Percentiles rank a stretch among this genome's conserved stretches.
Conservation (phyloP, 2,888 invertebrate species). For the Dascillus cervinus region DNA sequence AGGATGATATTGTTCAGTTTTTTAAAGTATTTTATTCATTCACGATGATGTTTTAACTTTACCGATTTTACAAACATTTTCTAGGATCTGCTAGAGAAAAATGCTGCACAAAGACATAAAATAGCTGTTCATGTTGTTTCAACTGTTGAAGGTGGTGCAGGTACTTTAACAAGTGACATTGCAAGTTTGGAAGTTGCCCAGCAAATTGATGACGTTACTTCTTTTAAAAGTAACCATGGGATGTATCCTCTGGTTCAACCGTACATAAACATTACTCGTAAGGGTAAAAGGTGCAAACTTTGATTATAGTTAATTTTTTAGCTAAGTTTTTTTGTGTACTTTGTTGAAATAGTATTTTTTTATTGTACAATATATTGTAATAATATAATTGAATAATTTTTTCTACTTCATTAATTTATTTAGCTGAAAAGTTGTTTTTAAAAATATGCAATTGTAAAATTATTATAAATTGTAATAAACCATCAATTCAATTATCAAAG, state of each 20-base stretch:
- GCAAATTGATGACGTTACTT: conserved; percentile 63
- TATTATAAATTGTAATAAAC: too few species aligned
- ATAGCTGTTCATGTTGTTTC: conserved; percentile 70
- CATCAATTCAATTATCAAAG: too few species aligned
- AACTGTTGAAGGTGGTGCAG: conserved; percentile 57
- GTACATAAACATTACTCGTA: conserved; percentile 62
- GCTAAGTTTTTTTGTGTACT: too few species aligned
- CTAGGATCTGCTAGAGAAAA: conserved; percentile 55
- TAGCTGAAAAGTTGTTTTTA: too few species aligned
- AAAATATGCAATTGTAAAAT: too few species aligned
- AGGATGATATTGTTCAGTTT: conserved; percentile 71
- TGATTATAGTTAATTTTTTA: conserved; percentile 42
- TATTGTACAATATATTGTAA: too few species aligned
- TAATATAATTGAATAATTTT: too few species aligned
- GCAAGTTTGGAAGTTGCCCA: conserved; percentile 25
- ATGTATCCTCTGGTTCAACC: conserved; percentile 74
- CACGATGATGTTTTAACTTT: conserved; percentile 7
- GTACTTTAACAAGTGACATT: conserved; percentile 23
- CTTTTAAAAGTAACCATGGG: conserved; percentile 73
- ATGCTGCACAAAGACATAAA: conserved; percentile 61
- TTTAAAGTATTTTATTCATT: conserved; percentile 54
- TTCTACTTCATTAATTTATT: too few species aligned
- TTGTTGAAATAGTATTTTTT: too few species aligned
- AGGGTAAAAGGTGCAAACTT: conserved; percentile 69
- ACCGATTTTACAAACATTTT: conserved; percentile 15